phyloP scores from a whole-genome alignment of 2,797 vertebrate genomes.

The Macropodus opercularis region DNA sequence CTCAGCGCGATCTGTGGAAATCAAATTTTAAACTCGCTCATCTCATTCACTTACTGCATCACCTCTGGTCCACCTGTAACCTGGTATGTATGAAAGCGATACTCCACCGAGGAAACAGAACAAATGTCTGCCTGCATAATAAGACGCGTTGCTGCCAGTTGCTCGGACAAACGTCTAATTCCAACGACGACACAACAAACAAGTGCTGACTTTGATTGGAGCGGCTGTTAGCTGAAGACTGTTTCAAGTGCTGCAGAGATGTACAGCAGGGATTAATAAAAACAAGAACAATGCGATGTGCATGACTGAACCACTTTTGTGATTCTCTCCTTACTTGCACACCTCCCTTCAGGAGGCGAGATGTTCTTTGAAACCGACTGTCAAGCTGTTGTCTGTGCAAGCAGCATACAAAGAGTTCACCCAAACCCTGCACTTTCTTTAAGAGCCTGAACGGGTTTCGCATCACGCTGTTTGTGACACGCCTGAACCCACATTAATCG shows the following conservation, averaged over 20 bases:
- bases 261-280: slow-evolving; percentile 82
- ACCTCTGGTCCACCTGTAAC: slow-evolving; percentile 50
- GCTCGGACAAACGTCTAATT: slow-evolving; percentile 64
- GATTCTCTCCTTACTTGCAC: slow-evolving; percentile 73
- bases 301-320: slow-evolving; percentile 81
- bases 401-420: slow-evolving; percentile 79
- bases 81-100: slow-evolving; percentile 30
- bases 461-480: slow-evolving; percentile 40
- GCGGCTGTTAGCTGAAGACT: slow-evolving; percentile 55
- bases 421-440: slow-evolving; percentile 65
- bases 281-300: slow-evolving; percentile 78
- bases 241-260: slow-evolving; percentile 72
- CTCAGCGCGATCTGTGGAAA: slow-evolving; percentile 11
- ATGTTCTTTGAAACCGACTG: slow-evolving; percentile 83
- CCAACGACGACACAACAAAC: slow-evolving; percentile 64
- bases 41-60: slow-evolving; percentile 16
- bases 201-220: slow-evolving; percentile 66
- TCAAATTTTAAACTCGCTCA: slow-evolving; percentile 9
- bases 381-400: slow-evolving; percentile 82
- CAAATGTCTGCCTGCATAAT: slow-evolving; percentile 34
- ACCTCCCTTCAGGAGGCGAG: slow-evolving; percentile 79
- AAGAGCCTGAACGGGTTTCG: slow-evolving; percentile 61
- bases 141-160: slow-evolving; percentile 40
- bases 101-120: neutral
- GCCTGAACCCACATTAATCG: slow-evolving; percentile 21